Percentiles rank a stretch among this genome's conserved stretches.
Conservation (phyloP, 2,888 invertebrate species). For the Melanophora roralis region DNA sequence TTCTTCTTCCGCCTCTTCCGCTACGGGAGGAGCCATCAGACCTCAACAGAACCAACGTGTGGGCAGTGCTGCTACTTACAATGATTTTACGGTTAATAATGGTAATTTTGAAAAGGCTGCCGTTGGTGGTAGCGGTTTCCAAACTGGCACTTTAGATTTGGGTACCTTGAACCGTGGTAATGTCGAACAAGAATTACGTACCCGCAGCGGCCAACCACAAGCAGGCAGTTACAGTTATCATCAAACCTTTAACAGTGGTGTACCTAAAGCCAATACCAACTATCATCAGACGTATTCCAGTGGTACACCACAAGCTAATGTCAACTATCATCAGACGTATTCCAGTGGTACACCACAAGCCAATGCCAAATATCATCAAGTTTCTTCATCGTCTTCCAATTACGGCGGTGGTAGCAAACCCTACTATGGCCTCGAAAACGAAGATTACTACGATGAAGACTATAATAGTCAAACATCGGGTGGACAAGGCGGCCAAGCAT, state of each 20-base stretch:
- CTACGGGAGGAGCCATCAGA: constrained; percentile 19
- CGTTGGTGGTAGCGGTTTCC: constrained; percentile 71
- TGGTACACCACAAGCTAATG: constrained; percentile 41
- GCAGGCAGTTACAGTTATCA: constrained; percentile 57
- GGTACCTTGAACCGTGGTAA: constrained; percentile 70
- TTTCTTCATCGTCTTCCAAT: constrained; percentile 40
- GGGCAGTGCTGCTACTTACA: constrained; percentile 59
- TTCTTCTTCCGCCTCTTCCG: constrained; percentile 19
- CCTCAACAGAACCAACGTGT: constrained; percentile 63
- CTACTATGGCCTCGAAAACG: constrained; percentile 71
- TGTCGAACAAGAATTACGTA: constrained; percentile 74
- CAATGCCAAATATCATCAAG: constrained; percentile 50
- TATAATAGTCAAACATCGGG: constrained; percentile 37
- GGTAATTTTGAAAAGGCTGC: constrained; percentile 66
- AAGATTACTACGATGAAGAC: constrained; percentile 72
- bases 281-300: constrained; percentile 41
- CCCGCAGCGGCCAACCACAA: constrained; percentile 50
- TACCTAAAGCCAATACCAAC: constrained; percentile 45
- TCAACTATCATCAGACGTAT: constrained; percentile 45
- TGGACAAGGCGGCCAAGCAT: constrained; percentile 37
- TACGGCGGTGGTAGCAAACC: constrained; percentile 65
- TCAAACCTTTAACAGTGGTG: constrained; percentile 33
- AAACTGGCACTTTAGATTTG: constrained; percentile 71
- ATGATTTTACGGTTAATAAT: constrained; percentile 57
- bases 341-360: constrained; percentile 39